Base-by-base conservation (phyloP, 1,140 invertebrate species). In the Drosophila nigrodunni region DNA sequence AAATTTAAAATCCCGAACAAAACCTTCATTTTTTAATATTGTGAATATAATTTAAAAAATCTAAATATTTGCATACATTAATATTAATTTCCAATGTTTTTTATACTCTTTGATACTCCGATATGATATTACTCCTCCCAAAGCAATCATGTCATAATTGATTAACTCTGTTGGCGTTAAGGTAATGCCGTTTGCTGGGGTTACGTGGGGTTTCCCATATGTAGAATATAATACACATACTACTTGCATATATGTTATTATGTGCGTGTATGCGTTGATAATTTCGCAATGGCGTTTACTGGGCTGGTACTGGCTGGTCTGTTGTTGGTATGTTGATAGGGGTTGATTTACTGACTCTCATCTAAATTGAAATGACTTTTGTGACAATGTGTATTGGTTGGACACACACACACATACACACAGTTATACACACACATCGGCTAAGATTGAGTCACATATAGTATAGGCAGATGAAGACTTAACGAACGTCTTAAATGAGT, bases 261-360 rank as follows among this genome's bases (percentile, higher is more conserved):
- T 39, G 25, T 64, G 50, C 62, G 25, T 70, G 43, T 10, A 25
- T 50, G 47, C 43, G 58, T 78, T 25, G 72, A 54, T 30, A 67
- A 50, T 57, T 83, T 78, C 73, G 80, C 80, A 88, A 87, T 87
- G 83, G 80, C 80, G 85, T 78, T 75, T 88, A 46, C 74, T 73
- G 62, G 68, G 60, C 77, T 74, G 64, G 70, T 62, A 83, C 77
- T 88, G 83, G 82, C 68, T 70, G 76, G 68, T 72, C 6, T 79
- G 75, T 86, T 78, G 88, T 80, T 87, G 86, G 87, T 86, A 87
- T 87, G 87, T 91, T 90, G 81, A 92, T 92, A 92, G 90, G 90
- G 90, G 90, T 92, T 92, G 90, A 92, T 92, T 92, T 92, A 86
- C 81, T 92, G 90, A 92, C 90, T 92, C 87, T 82, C 86, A 83